Percentiles rank a stretch among this genome's conserved stretches.
Conservation (phyloP, 2,888 invertebrate genomes). For the Andrena chrysosceles region DNA sequence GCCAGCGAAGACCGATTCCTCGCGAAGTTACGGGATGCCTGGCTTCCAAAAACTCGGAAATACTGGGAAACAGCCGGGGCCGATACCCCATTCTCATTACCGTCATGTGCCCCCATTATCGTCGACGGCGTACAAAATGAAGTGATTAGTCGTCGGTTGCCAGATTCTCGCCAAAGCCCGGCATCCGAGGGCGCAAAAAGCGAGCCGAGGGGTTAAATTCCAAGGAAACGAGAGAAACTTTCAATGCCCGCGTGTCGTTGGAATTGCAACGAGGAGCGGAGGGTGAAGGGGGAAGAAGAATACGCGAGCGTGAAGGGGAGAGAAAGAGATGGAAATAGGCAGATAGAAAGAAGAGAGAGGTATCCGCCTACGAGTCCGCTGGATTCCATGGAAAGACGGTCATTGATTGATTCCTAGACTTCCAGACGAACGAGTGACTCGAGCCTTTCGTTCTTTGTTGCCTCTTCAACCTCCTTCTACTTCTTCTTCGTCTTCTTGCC, state of each 20-base stretch:
- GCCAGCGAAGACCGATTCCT: background rate
- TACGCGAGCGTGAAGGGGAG: background rate
- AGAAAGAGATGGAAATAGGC: background rate
- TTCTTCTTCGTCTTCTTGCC: conserved; percentile 17
- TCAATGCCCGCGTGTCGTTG: conserved; percentile 3
- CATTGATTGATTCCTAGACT: conserved; percentile 68
- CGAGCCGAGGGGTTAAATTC: conserved; percentile 46
- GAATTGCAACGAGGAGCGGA: conserved; percentile 29
- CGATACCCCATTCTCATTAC: conserved; percentile 34
- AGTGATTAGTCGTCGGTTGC: conserved; percentile 57
- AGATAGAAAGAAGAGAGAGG: conserved; percentile 16
- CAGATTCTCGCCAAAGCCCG: conserved; percentile 36
- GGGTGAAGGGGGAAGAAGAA: background rate
- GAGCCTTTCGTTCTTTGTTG: conserved; percentile 51
- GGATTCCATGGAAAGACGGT: conserved; percentile 62
- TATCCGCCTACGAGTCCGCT: conserved; percentile 58
- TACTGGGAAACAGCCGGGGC: conserved; percentile 2
- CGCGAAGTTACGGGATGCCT: background rate
- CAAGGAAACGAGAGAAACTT: conserved; percentile 49
- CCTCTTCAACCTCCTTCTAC: conserved; percentile 15
- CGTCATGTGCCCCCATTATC: conserved; percentile 49
- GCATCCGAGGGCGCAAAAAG: conserved; percentile 46
- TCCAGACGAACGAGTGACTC: conserved; percentile 55
- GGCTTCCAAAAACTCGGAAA: conserved; percentile 2
- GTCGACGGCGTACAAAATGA: conserved; percentile 54